Evolutionary conservation across 2,888 invertebrate genomes (phyloP), one percentile per base, ranked within the genome.

Genomic region (Stenichneumon culpator): DNA sequence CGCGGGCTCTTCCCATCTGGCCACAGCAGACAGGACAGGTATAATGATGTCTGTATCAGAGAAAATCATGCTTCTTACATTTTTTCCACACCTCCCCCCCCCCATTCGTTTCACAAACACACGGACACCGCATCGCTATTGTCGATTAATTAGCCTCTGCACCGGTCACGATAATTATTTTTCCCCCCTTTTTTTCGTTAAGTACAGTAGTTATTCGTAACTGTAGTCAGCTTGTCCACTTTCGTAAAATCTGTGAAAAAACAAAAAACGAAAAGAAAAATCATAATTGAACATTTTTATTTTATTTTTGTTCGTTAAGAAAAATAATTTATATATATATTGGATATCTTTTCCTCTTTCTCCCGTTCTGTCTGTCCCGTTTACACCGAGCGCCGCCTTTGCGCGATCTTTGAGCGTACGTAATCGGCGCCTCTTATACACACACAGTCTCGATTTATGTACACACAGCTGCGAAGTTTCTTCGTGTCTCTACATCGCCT

Each of bases 11-110:
- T 94, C 90, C 92, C 93, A 90, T 93, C 93, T 92, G 91, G 93
- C 93, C 93, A 93, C 91, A 92, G 91, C 90, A 93, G 93, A 93
- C 93, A 93, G 93, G 93, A 94, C 93, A 94, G 93, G 93, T 94
- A 94, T 93, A 93, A 93, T 92, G 93, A 93, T 94, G 93, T 94
- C 93, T 93, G 93, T 94, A 94, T 93, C 93, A 92, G 86, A 79
- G 52, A 93, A 91, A 93, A 93, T 93, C 93, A 93, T 92, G 93
- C 93, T 93, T 93, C 83, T 87, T 88, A 88, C 84, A 88, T 85
- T 85, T 39, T 82, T 44, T 44, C 44, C 3, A 44, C 44, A 9
- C 36, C 9, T 36, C 36, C 9, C 36, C 32, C 32, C 32, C 4
- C 9, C 9, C 84, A 83, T 78, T 84, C 47, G 52, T 78, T 81